A percentile compares a stretch with the other conserved stretches of the same genome.
These are phyloP conservation scores for Pasiphila rectangulata DNA, from an alignment of 2,888 invertebrate genomes.

Conservation along the genomic window DNA sequence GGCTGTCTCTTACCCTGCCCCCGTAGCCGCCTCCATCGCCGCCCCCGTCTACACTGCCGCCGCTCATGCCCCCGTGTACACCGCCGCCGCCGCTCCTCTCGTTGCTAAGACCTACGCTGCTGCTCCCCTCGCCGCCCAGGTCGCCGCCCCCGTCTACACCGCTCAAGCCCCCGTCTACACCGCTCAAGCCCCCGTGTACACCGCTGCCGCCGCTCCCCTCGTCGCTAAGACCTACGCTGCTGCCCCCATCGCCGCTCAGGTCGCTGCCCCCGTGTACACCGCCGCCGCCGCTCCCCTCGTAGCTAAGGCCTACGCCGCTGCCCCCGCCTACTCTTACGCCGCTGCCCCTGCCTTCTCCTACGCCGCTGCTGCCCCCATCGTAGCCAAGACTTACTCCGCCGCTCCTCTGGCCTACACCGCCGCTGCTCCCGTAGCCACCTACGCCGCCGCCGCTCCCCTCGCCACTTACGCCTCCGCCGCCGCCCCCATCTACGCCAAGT, in stretches of 20 bases:
- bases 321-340: background rate
- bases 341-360: too few relatives aligned
- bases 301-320: background rate
- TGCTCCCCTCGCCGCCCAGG: too few relatives aligned
- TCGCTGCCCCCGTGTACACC: constrained; percentile 10
- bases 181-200: too few relatives aligned
- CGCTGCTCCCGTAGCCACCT: constrained; percentile 9
- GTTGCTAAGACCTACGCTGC: too few relatives aligned
- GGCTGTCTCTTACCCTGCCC: too few relatives aligned
- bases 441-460: constrained; percentile 43
- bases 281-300: constrained; percentile 11
- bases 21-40: too few relatives aligned
- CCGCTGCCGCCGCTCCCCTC: constrained; percentile 5
- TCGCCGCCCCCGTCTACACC: too few relatives aligned
- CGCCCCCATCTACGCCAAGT: constrained; percentile 25
- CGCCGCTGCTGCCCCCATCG: constrained; percentile 11
- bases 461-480: constrained; percentile 47
- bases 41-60: too few relatives aligned
- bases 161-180: too few relatives aligned
- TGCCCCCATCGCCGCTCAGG: background rate
- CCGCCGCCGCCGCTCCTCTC: too few relatives aligned
- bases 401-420: constrained; percentile 16
- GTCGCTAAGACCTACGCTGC: constrained; percentile 7
- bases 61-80: too few relatives aligned
- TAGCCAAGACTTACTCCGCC: constrained; percentile 10